Evolutionary conservation across 2,888 invertebrate genomes (phyloP).

Genomic region (Chrysina gloriosa): DNA sequence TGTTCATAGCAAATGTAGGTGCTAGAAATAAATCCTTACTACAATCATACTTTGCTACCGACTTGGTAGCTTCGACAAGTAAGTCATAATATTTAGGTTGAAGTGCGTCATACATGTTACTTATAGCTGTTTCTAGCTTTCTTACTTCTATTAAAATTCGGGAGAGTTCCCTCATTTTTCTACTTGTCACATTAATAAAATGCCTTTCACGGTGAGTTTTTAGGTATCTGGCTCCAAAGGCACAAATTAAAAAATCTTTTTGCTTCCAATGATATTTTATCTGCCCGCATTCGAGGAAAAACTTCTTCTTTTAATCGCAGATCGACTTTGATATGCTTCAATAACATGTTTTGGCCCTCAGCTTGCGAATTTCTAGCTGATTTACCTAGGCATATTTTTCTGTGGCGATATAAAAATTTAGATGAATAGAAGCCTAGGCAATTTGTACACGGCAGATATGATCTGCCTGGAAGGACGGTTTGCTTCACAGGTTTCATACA

Average conservation of each 20-base stretch:
- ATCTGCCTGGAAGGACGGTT: not conserved
- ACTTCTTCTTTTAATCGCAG: not conserved
- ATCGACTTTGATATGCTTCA: not conserved
- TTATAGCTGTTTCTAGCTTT: conserved; percentile 34
- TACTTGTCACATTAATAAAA: conserved; percentile 43
- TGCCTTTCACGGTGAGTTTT: conserved; percentile 44
- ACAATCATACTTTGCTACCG: conserved; percentile 38
- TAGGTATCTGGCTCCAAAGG: not conserved
- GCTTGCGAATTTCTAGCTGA: not conserved
- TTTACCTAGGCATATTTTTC: conserved; percentile 9
- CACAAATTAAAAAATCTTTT: not conserved
- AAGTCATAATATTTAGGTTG: conserved; percentile 41
- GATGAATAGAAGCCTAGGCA: conserved; percentile 30
- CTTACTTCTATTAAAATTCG: conserved; percentile 44
- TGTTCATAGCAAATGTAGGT: conserved; percentile 44
- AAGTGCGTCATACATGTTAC: conserved; percentile 36
- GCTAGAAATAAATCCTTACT: conserved; percentile 32
- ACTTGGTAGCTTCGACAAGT: conserved; percentile 42
- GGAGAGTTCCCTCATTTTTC: conserved; percentile 47
- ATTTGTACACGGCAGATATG: conserved; percentile 17
- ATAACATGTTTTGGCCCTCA: not conserved
- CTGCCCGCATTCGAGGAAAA: conserved; percentile 41
- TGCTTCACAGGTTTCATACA: conserved; percentile 18
- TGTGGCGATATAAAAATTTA: conserved; percentile 22
- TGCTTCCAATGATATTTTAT: not conserved